These are phyloP conservation scores for Salmo trutta DNA, from an alignment of 2,797 vertebrate genomes.

Conservation along the genomic window DNA sequence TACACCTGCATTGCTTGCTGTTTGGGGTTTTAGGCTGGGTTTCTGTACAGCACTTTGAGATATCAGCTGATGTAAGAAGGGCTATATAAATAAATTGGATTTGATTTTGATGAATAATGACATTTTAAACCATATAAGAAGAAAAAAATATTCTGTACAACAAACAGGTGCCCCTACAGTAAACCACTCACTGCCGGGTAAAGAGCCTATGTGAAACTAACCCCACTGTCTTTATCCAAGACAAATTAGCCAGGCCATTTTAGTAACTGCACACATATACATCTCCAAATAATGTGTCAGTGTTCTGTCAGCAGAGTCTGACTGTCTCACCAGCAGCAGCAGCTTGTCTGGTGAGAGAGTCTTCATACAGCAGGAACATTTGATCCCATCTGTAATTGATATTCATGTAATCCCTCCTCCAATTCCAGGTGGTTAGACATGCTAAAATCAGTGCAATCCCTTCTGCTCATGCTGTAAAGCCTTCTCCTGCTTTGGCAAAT, in stretches of 20 bases:
- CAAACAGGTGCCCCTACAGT: not conserved
- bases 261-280: not conserved
- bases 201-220: not conserved
- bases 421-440: constrained; percentile 15
- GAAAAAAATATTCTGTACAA: not conserved
- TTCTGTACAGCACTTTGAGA: too few relatives aligned
- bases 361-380: constrained; percentile 4
- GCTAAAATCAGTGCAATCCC: constrained; percentile 8
- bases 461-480: constrained; percentile 12
- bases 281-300: not conserved
- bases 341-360: not conserved
- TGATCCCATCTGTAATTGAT: constrained; percentile 16
- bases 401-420: constrained; percentile 21
- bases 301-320: not conserved
- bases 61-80: too few relatives aligned
- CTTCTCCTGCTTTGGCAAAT: constrained; percentile 17
- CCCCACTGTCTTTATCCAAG: not conserved
- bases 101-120: not conserved
- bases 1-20: too few relatives aligned
- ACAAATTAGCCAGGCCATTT: not conserved
- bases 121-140: not conserved
- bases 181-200: not conserved
- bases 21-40: too few relatives aligned
- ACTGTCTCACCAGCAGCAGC: not conserved
- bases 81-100: too few relatives aligned